Evolutionary conservation across 2,888 invertebrate species (phyloP).

Genomic region (Drosophila prolongata): DNA sequence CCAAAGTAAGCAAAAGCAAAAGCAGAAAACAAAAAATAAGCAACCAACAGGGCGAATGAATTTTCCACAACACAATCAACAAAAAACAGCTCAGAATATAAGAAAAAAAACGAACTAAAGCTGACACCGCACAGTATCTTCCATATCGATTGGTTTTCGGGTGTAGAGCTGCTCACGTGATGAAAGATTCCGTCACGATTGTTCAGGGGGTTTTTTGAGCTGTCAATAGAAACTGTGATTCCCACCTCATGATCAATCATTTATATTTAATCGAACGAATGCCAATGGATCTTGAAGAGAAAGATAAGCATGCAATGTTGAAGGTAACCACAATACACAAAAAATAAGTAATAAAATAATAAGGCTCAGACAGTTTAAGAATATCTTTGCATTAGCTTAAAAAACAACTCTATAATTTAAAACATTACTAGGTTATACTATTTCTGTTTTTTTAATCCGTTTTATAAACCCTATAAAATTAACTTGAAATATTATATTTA

Average conservation of each 20-base stretch:
- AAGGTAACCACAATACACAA: not conserved
- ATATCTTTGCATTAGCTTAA: no score
- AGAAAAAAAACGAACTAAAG: conserved; percentile 28
- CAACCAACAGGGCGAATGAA: conserved; percentile 57
- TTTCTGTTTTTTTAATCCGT: no score
- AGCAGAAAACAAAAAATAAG: conserved; percentile 7
- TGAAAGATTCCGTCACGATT: conserved; percentile 14
- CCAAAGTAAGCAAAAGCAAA: conserved; percentile 47
- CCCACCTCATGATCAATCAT: conserved; percentile 29
- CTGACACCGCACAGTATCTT: conserved; percentile 48
- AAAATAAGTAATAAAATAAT: not conserved
- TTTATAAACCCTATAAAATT: no score
- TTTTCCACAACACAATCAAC: conserved; percentile 54
- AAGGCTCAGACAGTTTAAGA: not conserved
- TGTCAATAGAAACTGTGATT: conserved; percentile 12
- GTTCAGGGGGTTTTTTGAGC: not conserved
- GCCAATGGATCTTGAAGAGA: not conserved
- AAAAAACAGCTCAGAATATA: conserved; percentile 32
- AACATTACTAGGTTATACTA: no score
- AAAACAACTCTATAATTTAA: no score
- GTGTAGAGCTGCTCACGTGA: conserved; percentile 29
- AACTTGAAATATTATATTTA: no score
- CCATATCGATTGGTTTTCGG: conserved; percentile 60
- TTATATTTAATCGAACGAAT: conserved; percentile 17
- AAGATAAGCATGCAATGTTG: not conserved